Conservation (phyloP, 2,888 invertebrate species). For the Mystacides longicornis region DNA sequence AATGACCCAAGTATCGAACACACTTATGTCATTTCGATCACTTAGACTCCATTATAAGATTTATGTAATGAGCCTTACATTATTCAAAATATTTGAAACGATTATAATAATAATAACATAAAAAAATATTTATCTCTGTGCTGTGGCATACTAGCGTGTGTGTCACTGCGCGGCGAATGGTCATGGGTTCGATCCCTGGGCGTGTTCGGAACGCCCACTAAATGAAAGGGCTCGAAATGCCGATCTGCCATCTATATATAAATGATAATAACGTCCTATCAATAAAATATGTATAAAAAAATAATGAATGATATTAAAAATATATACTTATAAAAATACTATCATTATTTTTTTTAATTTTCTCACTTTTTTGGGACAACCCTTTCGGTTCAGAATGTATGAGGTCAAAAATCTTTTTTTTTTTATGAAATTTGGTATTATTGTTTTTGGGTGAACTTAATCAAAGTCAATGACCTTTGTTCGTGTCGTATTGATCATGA, state of each 20-base stretch:
- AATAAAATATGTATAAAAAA: not conserved
- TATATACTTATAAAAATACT: not conserved
- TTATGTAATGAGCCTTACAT: too few relatives aligned
- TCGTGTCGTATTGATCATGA: too few relatives aligned
- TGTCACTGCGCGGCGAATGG: not conserved
- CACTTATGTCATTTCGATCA: too few relatives aligned
- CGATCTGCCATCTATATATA: not conserved
- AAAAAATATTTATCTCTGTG: not conserved
- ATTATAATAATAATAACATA: too few relatives aligned
- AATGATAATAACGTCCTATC: not conserved
- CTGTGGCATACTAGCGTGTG: not conserved
- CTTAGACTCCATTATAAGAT: too few relatives aligned
- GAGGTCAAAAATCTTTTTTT: not conserved
- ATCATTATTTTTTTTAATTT: not conserved
- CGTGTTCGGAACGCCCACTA: not conserved
- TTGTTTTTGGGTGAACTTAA: not conserved
- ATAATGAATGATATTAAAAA: not conserved
- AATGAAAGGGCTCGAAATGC: not conserved
- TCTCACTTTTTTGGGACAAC: not conserved
- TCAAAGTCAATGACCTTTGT: too few relatives aligned
- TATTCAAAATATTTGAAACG: too few relatives aligned
- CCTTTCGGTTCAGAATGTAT: not conserved
- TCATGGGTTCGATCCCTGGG: conserved; percentile 1
- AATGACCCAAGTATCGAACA: too few relatives aligned
- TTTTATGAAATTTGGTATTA: not conserved